A percentile compares a stretch with the other conserved stretches of the same genome.
These are phyloP conservation scores for Meteorus colon DNA, from an alignment of 2,888 invertebrate genomes.

Conservation along the genomic window DNA sequence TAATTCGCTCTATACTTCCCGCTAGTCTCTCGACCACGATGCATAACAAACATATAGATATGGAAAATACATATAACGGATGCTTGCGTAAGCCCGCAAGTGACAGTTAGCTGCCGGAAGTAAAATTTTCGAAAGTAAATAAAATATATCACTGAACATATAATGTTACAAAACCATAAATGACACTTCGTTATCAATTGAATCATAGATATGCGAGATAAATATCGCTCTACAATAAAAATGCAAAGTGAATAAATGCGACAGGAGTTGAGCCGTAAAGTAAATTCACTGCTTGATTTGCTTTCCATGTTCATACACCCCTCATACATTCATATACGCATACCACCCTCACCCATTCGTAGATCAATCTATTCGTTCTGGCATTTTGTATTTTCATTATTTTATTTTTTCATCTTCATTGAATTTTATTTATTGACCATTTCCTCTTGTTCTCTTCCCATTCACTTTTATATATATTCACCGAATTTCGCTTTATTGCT, in stretches of 20 bases:
- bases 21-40: slow-evolving; percentile 31
- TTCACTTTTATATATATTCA: background rate
- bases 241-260: slow-evolving; percentile 18
- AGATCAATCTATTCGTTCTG: slow-evolving; percentile 22
- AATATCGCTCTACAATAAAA: slow-evolving; percentile 9
- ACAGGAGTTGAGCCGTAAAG: slow-evolving; percentile 23
- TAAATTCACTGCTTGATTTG: slow-evolving; percentile 37
- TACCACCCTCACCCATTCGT: background rate
- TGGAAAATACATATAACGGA: slow-evolving; percentile 43
- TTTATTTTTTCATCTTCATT: background rate
- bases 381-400: background rate
- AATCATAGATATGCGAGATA: background rate
- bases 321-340: background rate
- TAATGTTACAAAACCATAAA: background rate
- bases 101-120: slow-evolving; percentile 44
- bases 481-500: background rate
- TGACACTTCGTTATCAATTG: background rate
- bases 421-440: background rate
- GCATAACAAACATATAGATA: slow-evolving; percentile 42
- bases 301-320: slow-evolving; percentile 18
- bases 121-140: slow-evolving; percentile 42
- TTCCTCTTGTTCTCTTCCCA: background rate
- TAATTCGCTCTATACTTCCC: slow-evolving; percentile 38
- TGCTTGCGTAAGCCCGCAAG: slow-evolving; percentile 41
- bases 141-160: slow-evolving; percentile 26